Evolutionary conservation across 1,140 invertebrate species (phyloP).

Genomic region (Lepidurus arcticus): DNA sequence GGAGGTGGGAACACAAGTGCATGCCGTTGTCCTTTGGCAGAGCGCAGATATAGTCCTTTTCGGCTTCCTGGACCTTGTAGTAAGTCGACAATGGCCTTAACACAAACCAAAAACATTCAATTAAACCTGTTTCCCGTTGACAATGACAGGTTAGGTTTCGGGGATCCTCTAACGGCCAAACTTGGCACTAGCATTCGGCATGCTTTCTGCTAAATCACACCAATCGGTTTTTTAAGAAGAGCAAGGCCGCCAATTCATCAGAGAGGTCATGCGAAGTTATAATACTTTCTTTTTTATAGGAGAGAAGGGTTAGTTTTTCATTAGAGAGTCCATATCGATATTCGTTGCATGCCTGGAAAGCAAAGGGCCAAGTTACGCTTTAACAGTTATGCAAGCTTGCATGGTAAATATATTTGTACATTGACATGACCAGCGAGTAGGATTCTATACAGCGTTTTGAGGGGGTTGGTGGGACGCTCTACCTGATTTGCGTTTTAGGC

Average conservation of each 20-base stretch:
- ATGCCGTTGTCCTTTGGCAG: slow-evolving; percentile 88
- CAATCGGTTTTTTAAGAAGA: background rate
- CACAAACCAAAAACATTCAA: slow-evolving; percentile 6
- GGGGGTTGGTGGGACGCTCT: slow-evolving; percentile 3
- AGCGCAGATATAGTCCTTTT: slow-evolving; percentile 97
- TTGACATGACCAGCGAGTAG: slow-evolving; percentile 4
- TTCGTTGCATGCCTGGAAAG: background rate
- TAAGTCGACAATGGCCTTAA: slow-evolving; percentile 45
- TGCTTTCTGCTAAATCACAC: background rate
- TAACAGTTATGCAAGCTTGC: slow-evolving; percentile 8
- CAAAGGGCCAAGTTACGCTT: background rate
- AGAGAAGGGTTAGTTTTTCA: background rate
- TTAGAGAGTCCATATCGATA: background rate
- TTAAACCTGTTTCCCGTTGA: background rate
- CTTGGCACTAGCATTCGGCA: background rate
- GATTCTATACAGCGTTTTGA: background rate
- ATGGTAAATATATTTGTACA: background rate
- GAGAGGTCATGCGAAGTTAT: background rate
- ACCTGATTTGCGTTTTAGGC: slow-evolving; percentile 32
- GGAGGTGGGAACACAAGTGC: slow-evolving; percentile 83
- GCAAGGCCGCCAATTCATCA: background rate
- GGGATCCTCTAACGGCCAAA: background rate
- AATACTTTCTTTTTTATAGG: background rate
- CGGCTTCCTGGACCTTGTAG: slow-evolving; percentile 56
- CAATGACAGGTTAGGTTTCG: background rate